phyloP scores from a whole-genome alignment of 2,797 vertebrate genomes.

The Typhlichthys subterraneus region DNA sequence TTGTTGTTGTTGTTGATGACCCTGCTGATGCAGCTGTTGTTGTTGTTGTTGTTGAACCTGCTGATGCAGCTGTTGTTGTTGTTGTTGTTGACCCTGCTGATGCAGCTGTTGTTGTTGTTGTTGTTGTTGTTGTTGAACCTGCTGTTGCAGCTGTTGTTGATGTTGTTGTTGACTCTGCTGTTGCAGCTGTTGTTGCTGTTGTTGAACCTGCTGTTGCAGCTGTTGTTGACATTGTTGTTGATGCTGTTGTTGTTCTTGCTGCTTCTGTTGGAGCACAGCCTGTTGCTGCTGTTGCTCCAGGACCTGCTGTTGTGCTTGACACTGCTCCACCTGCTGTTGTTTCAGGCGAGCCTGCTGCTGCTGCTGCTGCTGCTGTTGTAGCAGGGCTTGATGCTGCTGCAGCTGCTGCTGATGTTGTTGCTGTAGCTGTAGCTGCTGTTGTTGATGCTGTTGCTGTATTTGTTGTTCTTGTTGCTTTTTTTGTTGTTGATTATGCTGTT shows the following conservation, averaged over 20 bases:
- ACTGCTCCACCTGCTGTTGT: conserved; percentile 38
- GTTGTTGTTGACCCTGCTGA: conserved; percentile 56
- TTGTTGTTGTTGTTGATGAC: conserved; percentile 20
- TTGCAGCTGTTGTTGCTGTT: conserved; percentile 52
- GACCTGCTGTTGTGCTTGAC: conserved; percentile 64
- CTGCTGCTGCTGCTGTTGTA: conserved; percentile 43
- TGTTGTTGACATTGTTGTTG: conserved; percentile 48
- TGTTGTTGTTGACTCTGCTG: conserved; percentile 49
- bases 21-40: conserved; percentile 33
- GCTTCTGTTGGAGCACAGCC: conserved; percentile 36
- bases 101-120: conserved; percentile 48
- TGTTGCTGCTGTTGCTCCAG: conserved; percentile 60
- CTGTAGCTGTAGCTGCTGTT: conserved; percentile 65
- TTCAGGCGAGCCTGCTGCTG: conserved; percentile 27
- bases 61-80: conserved; percentile 58
- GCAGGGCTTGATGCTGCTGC: conserved; percentile 42
- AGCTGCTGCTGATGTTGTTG: conserved; percentile 53
- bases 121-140: conserved; percentile 50
- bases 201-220: conserved; percentile 42
- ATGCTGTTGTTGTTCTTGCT: conserved; percentile 28
- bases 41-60: conserved; percentile 56
- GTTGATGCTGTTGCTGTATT: conserved; percentile 50
- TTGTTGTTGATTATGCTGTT: conserved; percentile 55
- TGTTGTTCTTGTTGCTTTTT: conserved; percentile 42
- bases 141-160: conserved; percentile 41